A percentile compares a stretch with the other conserved stretches of the same genome.
These are phyloP conservation scores for Trachelus troglodyta DNA, from an alignment of 2,888 invertebrate species.

Conservation along the genomic window DNA sequence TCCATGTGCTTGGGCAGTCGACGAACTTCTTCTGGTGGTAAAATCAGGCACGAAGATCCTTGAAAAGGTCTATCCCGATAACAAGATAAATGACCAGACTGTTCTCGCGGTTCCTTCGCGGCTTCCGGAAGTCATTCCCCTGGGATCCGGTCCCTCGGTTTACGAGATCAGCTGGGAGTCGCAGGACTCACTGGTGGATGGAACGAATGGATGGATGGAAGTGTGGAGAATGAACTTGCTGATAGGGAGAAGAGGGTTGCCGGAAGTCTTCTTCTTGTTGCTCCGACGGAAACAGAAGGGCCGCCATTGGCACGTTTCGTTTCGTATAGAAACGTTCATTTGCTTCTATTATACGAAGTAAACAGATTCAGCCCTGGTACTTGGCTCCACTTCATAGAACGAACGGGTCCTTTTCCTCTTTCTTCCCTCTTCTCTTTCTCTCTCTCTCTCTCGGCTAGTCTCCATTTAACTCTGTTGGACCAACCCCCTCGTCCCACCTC, in stretches of 20 bases:
- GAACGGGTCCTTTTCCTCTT: conserved; percentile 32
- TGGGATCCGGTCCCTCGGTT: no score
- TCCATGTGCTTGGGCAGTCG: background rate
- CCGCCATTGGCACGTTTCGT: conserved; percentile 54
- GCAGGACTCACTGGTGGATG: no score
- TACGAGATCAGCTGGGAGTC: no score
- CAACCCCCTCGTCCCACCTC: conserved; percentile 18
- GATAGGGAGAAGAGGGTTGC: background rate
- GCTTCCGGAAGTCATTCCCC: no score
- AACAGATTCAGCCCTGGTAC: conserved; percentile 52
- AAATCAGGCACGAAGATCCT: no score
- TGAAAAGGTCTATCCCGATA: background rate
- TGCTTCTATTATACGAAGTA: conserved; percentile 59
- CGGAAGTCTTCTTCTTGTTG: background rate
- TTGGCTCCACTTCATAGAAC: conserved; percentile 45
- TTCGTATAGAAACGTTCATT: conserved; percentile 53
- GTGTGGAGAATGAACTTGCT: background rate
- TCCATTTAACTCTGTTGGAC: no score
- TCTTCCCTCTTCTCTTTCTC: background rate
- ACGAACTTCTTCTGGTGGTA: background rate
- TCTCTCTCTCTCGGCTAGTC: background rate
- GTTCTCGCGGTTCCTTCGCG: conserved; percentile 15
- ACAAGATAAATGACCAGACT: conserved; percentile 1
- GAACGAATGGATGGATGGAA: no score
- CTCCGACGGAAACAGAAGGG: background rate